Evolutionary conservation across 2,888 invertebrate genomes (phyloP), one percentile per base, ranked within the genome.

Genomic region (Acrocyrtus sp.): DNA sequence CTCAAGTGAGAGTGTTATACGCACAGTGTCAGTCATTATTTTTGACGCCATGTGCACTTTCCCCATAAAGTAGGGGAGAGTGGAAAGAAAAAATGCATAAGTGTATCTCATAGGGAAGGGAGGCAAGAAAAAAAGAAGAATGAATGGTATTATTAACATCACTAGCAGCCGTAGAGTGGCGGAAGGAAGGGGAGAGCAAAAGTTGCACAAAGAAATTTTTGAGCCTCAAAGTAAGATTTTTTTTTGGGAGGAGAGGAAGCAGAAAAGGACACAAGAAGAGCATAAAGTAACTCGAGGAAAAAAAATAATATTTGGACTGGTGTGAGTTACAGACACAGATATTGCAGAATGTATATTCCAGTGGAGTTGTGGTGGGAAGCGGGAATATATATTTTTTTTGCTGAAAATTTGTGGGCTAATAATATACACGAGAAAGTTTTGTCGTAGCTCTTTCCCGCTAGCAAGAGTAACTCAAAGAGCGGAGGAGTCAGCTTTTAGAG

Each of bases 111-210:
- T 22, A 15, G 17, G 29, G n/a, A 39, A 51, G 21, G 19, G 22
- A 10, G 29, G 15, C n/a, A 63, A 22, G 45, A 63, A 27, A 27
- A 22, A 34, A n/a, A 63, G 54, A 66, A 57, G 53, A 67, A 61
- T 69, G 48, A 69, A 69, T 69, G 61, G 61, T 61, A 61, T 69
- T 68, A 69, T 69, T 61, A 69, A 62, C 69, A 56, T 69, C 69
- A 69, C 45, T 61, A 69, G 48, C 62, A 68, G 68, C 60, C 58
- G 67, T 50, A 56, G 61, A 61, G 61, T 54, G 51, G 61, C 54
- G 69, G 61, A 69, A 69, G 56, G 69, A 29, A 43, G 43, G 47
- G 62, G 53, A 29, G 67, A 68, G 68, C 45, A 60, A 68, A 61
- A 53, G 68, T 68, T 60, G 43, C 24, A 54, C 67, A 58, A 68